These are phyloP conservation scores for Mizuhopecten yessoensis DNA, from an alignment of 1,140 invertebrate genomes.

Conservation along the genomic window DNA sequence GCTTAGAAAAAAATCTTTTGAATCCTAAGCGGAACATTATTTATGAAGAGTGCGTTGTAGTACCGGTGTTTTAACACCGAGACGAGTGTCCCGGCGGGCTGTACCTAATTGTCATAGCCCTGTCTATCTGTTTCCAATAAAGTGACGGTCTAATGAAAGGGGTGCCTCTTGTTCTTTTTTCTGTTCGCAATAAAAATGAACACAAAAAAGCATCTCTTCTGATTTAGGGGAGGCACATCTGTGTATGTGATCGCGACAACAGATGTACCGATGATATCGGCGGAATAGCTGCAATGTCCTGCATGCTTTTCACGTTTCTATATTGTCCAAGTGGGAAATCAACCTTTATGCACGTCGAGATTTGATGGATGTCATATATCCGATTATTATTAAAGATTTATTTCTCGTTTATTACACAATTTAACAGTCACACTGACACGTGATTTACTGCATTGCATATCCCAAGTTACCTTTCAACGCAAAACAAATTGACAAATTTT, in stretches of 20 bases:
- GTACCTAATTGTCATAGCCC: neutral
- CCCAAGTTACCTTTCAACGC: neutral
- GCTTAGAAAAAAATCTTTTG: neutral
- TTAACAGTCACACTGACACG: neutral
- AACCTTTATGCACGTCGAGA: too few species aligned
- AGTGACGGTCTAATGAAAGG: neutral
- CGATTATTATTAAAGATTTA: slow-evolving; percentile 21
- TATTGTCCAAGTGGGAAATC: neutral
- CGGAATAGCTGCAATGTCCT: too few species aligned
- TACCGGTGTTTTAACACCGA: too few species aligned
- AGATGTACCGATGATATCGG: slow-evolving; percentile 26
- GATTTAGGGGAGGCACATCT: neutral
- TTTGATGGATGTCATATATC: neutral
- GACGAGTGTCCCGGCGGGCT: neutral
- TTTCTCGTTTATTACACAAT: neutral
- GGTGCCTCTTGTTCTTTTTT: slow-evolving; percentile 10
- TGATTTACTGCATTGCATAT: neutral
- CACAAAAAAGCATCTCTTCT: neutral
- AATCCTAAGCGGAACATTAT: neutral
- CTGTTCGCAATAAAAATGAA: slow-evolving; percentile 7
- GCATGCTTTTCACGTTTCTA: neutral
- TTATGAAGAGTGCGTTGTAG: neutral
- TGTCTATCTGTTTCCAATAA: neutral
- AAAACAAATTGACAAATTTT: too few species aligned
- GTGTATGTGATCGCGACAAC: neutral